Base-by-base conservation (phyloP, 2,797 vertebrate species). In the Centropyge bicolor region DNA sequence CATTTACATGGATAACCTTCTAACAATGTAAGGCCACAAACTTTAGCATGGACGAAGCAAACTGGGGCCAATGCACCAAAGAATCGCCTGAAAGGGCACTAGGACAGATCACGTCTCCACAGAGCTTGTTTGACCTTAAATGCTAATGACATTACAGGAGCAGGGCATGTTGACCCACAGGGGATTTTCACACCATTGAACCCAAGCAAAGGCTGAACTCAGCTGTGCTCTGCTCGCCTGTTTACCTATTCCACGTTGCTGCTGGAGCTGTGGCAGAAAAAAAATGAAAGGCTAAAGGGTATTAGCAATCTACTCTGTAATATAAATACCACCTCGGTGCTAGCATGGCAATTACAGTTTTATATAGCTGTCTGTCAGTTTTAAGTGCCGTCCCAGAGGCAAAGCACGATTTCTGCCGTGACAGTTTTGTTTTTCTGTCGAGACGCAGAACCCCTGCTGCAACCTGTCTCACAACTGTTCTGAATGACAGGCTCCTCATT, bases 171-270 rank as follows among this genome's bases (percentile, higher is more conserved):
- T 92, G 91, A 92, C 91, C 91, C 81, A 93, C 91, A 91, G 84
- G 87, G 91, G 92, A 94, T 93, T 93, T 93, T 93, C 83, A 91
- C 90, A 82, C 87, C 84, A 89, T 73, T 92, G 88, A 92, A 90
- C 87, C 88, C 24, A 81, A 81, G 80, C 74, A 68, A 68, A 76
- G 66, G 64, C 69, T 86, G 80, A 90, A 84, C 78, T 80, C 80
- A 59, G 78, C 78, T 64, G 84, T 70, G 63, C 74, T 86, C 71
- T 74, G 54, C 57, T 74, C 41, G 35, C 66, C 82, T 78, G 78
- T 88, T 86, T 86, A 75, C 69, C 68, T 80, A 61, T 61, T 81
- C 65, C 13, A 40, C 10, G 14, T 38, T 46, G 70, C 62, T 74
- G 56, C 31, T 31, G 65, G 72, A 83, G 68, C 74, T 43, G 36